Base-by-base conservation (phyloP, 2,888 invertebrate species). In the Phengaris arion region DNA sequence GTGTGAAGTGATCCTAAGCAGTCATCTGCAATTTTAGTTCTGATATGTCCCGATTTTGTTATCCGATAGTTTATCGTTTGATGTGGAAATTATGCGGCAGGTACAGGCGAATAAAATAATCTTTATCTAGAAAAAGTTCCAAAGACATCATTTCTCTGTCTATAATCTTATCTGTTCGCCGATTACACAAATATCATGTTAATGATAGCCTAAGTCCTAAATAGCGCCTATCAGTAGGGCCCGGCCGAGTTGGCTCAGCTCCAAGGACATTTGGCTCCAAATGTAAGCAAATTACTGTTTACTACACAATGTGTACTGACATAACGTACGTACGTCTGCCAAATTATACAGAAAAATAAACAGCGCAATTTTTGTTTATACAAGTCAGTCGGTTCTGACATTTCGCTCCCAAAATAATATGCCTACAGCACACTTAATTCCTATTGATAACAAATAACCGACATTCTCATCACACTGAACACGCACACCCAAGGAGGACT, bases 231-330 rank as follows among this genome's bases (percentile, higher is more conserved):
- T 77, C 76, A 74, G 74, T 76, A 77, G 76, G 70, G 75, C 54
- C 48, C 54, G 83, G 78, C 82, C 83, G 78, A 82, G 78, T 87
- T 89, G 89, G 89, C 84, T 59, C 35, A 12, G n/a, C 1, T 83
- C 89, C 89, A 86, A 85, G 79, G 83, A 85, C 85, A 87, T 88
- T 89, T 89, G 89, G 89, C 89, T 83, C 80, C 78, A 77, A 79
- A 80, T 77, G 81, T 82, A 86, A 83, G 85, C 87, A 86, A 88
- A 89, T 88, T 85, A 88, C 84, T 87, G 86, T 87, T 87, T 86
- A 85, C 86, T 84, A 78, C 74, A 77, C 78, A 68, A n/a, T 51
- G 64, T 64, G 45, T 54, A 68, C 74, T 74, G 74, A 74, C 74
- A 68, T 72, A 22, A 72, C 52, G 72, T 72, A 54, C 70, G 22